Evolutionary conservation across 2,797 vertebrate genomes (phyloP).

Genomic region (Gobio occitaniae): DNA sequence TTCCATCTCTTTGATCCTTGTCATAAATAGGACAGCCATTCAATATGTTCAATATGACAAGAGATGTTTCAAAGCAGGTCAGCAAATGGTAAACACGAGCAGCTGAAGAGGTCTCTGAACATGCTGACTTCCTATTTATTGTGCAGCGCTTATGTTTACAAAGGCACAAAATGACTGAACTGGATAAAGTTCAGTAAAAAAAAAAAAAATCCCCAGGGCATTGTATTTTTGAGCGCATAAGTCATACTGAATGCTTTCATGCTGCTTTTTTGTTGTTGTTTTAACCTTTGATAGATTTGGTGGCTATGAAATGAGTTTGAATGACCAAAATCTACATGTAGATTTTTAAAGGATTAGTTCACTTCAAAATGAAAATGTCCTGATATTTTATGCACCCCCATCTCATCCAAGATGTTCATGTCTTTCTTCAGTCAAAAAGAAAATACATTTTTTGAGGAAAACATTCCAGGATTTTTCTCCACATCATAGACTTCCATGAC

Average conservation of each 20-base stretch:
- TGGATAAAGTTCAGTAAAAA: not conserved
- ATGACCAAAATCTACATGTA: not conserved
- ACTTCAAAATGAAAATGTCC: no score
- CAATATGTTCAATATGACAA: conserved; percentile 28
- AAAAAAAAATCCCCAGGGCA: not conserved
- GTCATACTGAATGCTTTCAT: not conserved
- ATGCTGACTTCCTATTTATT: conserved; percentile 18
- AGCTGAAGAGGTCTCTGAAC: conserved; percentile 6
- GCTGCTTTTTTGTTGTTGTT: not conserved
- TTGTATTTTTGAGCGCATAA: not conserved
- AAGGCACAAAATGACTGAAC: not conserved
- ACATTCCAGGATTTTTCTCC: no score
- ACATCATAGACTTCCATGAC: no score
- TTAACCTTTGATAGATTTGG: not conserved
- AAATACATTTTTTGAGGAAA: no score
- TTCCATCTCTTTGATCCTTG: conserved; percentile 23
- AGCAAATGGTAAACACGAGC: conserved; percentile 27
- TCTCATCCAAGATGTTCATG: no score
- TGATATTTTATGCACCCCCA: no score
- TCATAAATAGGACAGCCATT: conserved; percentile 37
- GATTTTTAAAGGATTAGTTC: not conserved
- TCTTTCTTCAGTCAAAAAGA: no score
- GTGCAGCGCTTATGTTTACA: not conserved
- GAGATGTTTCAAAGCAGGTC: conserved; percentile 28
- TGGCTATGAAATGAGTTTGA: not conserved